Evolutionary conservation across 2,797 vertebrate genomes (phyloP), one percentile per base, ranked within the genome.

Genomic region (Molossus alvarezi): DNA sequence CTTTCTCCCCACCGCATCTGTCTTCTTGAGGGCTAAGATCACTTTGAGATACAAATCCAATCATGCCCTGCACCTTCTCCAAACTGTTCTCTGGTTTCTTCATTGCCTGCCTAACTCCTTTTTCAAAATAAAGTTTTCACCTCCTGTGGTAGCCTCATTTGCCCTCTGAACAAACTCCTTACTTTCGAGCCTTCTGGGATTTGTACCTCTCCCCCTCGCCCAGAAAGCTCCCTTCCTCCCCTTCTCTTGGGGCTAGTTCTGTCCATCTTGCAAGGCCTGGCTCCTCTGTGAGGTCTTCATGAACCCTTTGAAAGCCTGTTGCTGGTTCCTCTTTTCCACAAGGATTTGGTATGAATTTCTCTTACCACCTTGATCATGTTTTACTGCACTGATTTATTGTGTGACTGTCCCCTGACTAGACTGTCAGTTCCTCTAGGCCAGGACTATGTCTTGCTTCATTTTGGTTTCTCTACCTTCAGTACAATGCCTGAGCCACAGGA

Each of bases 381-480:
- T 82, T 33, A 11, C 37, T 23, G 48, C 5, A 14, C 51, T 89
- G 73, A 21, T 75, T 84, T 72, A 60, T 64, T 79, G 67, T 57
- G 33, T 51, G 67, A 17, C 69, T 64, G 0, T 69, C 51, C 79
- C 29, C 7, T 0, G 7, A 33, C 41, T 85, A 51, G 72, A n/a
- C 45, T 33, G 45, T 82, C 81, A 53, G 13, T 57, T 79, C 67
- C 79, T 80, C 48, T 71, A 60, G 57, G 75, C n/a, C 53, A 80
- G 58, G 15, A 13, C 17, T n/a, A 1, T 62, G 7, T n/a, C 88
- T 83, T 6, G 14, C 23, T 84, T 88, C 82, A 27, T 72, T 80
- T 80, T 76, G 92, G 21, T 94, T 75, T 88, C 67, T 81, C n/a
- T 33, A n/a, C 48, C 72, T 88, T 93, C 25, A 29, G 58, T 79